phyloP scores from a whole-genome alignment of 2,888 invertebrate genomes.

The Gymnosoma rotundatum region DNA sequence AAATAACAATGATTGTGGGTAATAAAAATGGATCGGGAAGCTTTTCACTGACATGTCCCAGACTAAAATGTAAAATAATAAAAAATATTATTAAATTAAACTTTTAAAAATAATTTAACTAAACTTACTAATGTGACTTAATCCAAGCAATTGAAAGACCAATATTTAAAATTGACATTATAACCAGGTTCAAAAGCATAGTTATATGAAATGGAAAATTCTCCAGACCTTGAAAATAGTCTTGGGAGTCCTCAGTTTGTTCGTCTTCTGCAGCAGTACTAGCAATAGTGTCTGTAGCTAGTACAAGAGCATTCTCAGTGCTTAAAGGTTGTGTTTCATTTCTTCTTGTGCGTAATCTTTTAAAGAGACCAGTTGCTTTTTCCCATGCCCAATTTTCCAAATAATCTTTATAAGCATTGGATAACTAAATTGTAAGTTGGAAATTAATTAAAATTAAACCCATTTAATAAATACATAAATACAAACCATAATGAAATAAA shows the following conservation, averaged over 20 bases:
- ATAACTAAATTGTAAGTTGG: conserved; percentile 83
- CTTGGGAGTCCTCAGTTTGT: not conserved
- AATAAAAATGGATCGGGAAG: conserved; percentile 86
- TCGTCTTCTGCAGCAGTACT: not conserved
- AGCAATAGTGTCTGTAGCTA: not conserved
- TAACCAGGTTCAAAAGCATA: conserved; percentile 87
- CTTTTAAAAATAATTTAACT: not conserved
- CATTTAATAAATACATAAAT: not conserved
- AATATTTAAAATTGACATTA: conserved; percentile 86
- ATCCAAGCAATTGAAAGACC: conserved; percentile 91
- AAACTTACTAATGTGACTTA: conserved; percentile 79
- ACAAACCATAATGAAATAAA: conserved; percentile 87
- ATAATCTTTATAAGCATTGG: conserved; percentile 87
- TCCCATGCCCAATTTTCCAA: conserved; percentile 84
- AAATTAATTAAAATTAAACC: not conserved
- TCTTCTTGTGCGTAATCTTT: conserved; percentile 36
- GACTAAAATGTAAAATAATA: conserved; percentile 34
- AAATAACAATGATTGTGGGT: conserved; percentile 84
- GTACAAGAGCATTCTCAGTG: not conserved
- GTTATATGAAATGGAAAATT: conserved; percentile 84
- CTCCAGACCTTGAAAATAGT: conserved; percentile 60
- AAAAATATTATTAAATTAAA: not conserved
- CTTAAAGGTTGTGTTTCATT: not conserved
- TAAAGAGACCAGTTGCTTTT: conserved; percentile 78
- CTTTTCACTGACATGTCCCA: conserved; percentile 53